phyloP scores from a whole-genome alignment of 2,113 vertebrate species.

The Sisor rabdophorus region DNA sequence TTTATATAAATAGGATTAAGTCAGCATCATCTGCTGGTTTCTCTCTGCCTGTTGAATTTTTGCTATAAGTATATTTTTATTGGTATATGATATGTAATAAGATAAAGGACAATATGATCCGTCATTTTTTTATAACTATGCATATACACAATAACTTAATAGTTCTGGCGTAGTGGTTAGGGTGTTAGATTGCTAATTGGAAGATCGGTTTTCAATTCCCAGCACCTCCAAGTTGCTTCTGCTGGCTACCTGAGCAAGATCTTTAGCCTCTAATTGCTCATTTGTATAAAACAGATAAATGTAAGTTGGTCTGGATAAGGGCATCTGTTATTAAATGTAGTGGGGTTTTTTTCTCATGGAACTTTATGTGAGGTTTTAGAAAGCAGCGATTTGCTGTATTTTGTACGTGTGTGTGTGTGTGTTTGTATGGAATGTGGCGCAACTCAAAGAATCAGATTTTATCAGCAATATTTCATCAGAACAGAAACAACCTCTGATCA shows the following conservation, averaged over 20 bases:
- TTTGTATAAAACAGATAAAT: too few species aligned
- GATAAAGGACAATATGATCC: neutral
- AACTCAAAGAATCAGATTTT: neutral
- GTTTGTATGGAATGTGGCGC: neutral
- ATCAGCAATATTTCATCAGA: neutral
- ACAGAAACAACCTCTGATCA: neutral
- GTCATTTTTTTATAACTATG: neutral
- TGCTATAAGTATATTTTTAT: neutral
- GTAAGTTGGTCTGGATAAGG: too few species aligned
- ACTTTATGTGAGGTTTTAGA: neutral
- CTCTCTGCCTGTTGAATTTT: neutral
- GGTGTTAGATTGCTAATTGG: too few species aligned
- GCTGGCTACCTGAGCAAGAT: too few species aligned
- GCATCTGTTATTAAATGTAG: too few species aligned
- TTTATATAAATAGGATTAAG: neutral
- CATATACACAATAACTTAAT: neutral
- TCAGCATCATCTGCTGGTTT: neutral
- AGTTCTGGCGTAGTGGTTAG: too few species aligned
- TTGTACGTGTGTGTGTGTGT: too few species aligned
- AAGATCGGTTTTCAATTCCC: too few species aligned
- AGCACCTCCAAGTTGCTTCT: too few species aligned
- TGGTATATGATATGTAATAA: neutral
- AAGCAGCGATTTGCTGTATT: neutral
- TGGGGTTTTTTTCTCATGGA: too few species aligned
- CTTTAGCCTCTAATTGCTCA: too few species aligned